phyloP scores from a whole-genome alignment of 2,113 vertebrate genomes.

The Salvelinus namaycush region DNA sequence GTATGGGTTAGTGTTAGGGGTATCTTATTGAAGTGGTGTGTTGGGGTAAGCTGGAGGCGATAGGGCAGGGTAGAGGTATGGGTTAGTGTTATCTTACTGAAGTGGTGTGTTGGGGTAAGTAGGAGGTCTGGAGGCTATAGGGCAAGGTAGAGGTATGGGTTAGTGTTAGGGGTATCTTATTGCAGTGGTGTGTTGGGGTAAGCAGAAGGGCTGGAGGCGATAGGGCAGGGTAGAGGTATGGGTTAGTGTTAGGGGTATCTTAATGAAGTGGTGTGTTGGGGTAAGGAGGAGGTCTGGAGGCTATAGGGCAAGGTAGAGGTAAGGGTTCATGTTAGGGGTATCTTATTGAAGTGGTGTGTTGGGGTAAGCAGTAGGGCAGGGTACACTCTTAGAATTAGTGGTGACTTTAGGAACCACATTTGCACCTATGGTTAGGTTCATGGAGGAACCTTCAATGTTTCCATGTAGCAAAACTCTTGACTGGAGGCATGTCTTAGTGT shows the following conservation, averaged over 20 bases:
- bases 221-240: too few relatives aligned
- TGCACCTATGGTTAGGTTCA: too few relatives aligned
- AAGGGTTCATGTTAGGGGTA: slow-evolving; percentile 76
- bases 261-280: slow-evolving; percentile 82
- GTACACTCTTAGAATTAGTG: slow-evolving; percentile 11
- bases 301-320: slow-evolving; percentile 82
- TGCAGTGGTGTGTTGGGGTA: slow-evolving; percentile 73
- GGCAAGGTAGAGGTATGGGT: slow-evolving; percentile 72
- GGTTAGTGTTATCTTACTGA: slow-evolving; percentile 90
- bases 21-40: slow-evolving; percentile 84
- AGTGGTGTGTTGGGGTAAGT: slow-evolving; percentile 81
- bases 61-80: slow-evolving; percentile 80
- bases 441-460: too few relatives aligned
- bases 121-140: slow-evolving; percentile 78
- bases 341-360: slow-evolving; percentile 85
- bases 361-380: slow-evolving; percentile 80
- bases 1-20: slow-evolving; percentile 77
- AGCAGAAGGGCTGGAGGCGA: too few relatives aligned
- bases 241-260: slow-evolving; percentile 81
- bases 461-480: slow-evolving; percentile 57
- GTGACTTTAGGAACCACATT: too few relatives aligned
- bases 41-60: slow-evolving; percentile 80
- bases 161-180: slow-evolving; percentile 87
- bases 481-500: slow-evolving; percentile 49
- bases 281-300: slow-evolving; percentile 78